Evolutionary conservation across 2,113 vertebrate genomes (phyloP).

Genomic region (Tetrax tetrax): DNA sequence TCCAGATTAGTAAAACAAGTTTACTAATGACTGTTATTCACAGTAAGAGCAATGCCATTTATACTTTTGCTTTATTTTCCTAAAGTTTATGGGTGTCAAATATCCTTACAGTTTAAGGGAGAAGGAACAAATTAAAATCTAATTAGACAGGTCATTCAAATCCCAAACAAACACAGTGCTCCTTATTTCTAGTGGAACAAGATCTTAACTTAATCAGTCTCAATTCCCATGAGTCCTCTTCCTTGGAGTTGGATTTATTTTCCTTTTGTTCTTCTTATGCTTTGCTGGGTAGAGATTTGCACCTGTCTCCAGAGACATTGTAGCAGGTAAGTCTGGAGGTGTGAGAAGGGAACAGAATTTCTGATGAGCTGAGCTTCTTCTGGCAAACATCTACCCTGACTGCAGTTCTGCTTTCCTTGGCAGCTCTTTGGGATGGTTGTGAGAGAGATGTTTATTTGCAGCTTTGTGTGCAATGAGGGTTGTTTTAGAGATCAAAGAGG

Average conservation of each 20-base stretch:
- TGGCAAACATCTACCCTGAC: not conserved
- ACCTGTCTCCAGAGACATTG: not conserved
- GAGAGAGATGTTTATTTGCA: not conserved
- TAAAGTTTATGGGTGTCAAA: slow-evolving; percentile 24
- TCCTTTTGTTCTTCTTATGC: slow-evolving; percentile 20
- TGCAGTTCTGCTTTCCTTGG: not conserved
- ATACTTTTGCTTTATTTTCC: not conserved
- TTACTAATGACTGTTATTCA: not conserved
- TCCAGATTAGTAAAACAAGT: not conserved
- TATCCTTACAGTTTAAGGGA: slow-evolving; percentile 27
- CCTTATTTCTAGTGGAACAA: slow-evolving; percentile 63
- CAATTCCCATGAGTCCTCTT: slow-evolving; percentile 40
- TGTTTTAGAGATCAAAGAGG: not conserved
- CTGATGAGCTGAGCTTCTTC: not conserved
- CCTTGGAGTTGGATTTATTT: slow-evolving; percentile 56
- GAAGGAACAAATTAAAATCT: slow-evolving; percentile 63
- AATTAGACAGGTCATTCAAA: slow-evolving; percentile 70
- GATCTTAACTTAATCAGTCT: slow-evolving; percentile 45
- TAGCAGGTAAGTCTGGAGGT: slow-evolving; percentile 44
- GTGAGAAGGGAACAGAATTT: slow-evolving; percentile 15
- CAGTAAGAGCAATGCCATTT: not conserved
- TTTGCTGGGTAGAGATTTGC: slow-evolving; percentile 67
- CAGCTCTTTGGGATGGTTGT: not conserved
- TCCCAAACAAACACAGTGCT: slow-evolving; percentile 33
- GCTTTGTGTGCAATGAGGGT: not conserved